Percentiles rank a stretch among this genome's conserved stretches.
These are phyloP conservation scores for Pithys albifrons DNA, from an alignment of 2,113 vertebrate genomes.

Conservation along the genomic window DNA sequence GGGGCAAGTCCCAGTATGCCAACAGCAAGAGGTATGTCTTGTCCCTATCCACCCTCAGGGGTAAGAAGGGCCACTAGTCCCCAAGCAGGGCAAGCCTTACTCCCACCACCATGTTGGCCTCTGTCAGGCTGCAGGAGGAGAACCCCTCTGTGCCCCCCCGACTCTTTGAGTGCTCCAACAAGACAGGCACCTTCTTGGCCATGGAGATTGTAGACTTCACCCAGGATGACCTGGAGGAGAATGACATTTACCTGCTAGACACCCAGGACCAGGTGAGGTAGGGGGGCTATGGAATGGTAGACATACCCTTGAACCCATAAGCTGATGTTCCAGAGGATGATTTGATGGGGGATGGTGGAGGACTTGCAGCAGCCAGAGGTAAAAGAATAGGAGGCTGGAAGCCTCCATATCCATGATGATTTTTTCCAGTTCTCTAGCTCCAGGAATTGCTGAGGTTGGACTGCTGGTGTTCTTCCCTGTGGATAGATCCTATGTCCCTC, in stretches of 20 bases:
- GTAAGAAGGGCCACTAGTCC: background rate
- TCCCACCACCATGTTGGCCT: accelerated
- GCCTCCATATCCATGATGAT: accelerated
- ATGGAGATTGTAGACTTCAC: constrained; percentile 82
- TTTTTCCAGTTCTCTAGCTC: background rate
- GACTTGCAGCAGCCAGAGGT: background rate
- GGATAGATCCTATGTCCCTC: background rate
- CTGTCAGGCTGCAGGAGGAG: constrained; percentile 81
- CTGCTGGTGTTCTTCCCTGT: accelerated
- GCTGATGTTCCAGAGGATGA: background rate
- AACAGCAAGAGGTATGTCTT: constrained; percentile 79
- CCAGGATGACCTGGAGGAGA: constrained; percentile 85
- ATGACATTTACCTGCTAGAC: constrained; percentile 85
- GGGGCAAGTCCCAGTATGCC: constrained; percentile 85
- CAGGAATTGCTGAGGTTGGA: background rate
- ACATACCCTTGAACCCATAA: background rate
- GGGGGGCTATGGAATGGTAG: accelerated
- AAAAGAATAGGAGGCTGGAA: background rate
- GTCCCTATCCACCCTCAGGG: background rate
- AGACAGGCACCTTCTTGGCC: constrained; percentile 83
- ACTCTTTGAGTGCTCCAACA: constrained; percentile 88
- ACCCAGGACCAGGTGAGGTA: constrained; percentile 82
- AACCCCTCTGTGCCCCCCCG: constrained; percentile 65
- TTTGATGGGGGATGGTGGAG: background rate
- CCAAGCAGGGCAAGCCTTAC: background rate